Percentiles rank a stretch among this genome's conserved stretches.
Conservation (phyloP, 2,888 invertebrate species). For the Stenichneumon culpator region DNA sequence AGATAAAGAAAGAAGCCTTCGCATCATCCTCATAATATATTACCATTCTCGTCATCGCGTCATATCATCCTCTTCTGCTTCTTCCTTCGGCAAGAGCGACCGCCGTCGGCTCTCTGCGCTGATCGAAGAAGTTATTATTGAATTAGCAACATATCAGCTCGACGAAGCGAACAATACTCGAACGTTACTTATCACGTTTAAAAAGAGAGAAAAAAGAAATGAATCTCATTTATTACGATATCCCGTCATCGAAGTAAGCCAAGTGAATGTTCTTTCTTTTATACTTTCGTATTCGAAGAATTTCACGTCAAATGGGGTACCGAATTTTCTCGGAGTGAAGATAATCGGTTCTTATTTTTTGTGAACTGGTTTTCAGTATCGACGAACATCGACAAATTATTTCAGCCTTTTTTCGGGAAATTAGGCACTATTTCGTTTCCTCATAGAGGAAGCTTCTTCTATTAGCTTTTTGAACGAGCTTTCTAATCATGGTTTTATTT, state of each 20-base stretch:
- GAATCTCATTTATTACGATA: neutral
- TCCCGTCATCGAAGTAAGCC: conserved; percentile 21
- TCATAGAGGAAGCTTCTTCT: no score
- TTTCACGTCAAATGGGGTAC: neutral
- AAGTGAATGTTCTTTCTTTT: neutral
- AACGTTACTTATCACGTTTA: neutral
- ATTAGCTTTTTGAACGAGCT: neutral
- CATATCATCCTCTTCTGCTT: conserved; percentile 23
- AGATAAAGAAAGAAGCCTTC: conserved; percentile 42
- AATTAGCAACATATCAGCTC: conserved; percentile 65
- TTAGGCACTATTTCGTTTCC: neutral
- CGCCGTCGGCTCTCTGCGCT: neutral
- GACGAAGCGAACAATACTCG: conserved; percentile 33
- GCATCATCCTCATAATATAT: conserved; percentile 69
- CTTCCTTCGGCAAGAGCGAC: neutral
- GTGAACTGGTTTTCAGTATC: neutral
- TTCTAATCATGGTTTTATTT: neutral
- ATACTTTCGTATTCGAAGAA: conserved; percentile 10
- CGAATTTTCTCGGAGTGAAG: neutral
- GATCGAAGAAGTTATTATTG: conserved; percentile 36
- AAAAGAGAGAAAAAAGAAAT: conserved; percentile 1
- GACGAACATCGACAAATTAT: neutral
- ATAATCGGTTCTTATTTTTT: neutral
- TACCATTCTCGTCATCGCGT: conserved; percentile 20
- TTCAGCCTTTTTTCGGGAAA: neutral